Base-by-base conservation (phyloP, 1,140 invertebrate species). In the Vollenhovia emeryi region DNA sequence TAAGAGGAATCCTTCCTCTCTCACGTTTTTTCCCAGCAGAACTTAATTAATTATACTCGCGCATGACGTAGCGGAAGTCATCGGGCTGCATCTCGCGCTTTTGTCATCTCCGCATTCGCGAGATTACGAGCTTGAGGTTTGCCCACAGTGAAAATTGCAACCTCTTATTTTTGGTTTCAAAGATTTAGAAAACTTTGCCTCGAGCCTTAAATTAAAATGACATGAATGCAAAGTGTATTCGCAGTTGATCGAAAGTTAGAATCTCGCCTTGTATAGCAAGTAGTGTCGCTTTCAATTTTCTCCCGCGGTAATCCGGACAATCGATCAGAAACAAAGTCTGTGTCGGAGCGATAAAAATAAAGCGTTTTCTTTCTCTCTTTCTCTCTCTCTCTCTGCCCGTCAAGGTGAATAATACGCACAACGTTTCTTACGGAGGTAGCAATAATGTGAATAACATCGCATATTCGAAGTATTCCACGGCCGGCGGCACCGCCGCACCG, bases 391-490 rank as follows among this genome's bases (percentile, higher is more conserved):
- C n/a, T n/a, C 36, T 33, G 60, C 40, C n/a, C 55, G 73, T 68
- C 7, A 78, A 94, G 93, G 96, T 97, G 50, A 97, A 97, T 92
- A 97, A 97, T 89, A 97, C 96, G 59, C 96, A 97, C 93, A 97
- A 97, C 90, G 96, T 97, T 52, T 96, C 96, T 87, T 96, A 96
- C 91, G 96, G 96, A 8, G 93, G 93, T 13, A 94, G 84, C 73
- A 95, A 96, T 87, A 96, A 96, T 83, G 95, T 96, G 43, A 94
- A 95, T 33, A 97, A 96, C 89, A 95, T 97, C 82, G 95, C 96
- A 78, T 96, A 96, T 89, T 95, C 95, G 8, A 94, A 94, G 88
- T 95, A 95, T 60, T 95, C 95, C 52, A 93, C 92, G 9, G 93
- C 94, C 8, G 94, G 93, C 87, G 74, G 86, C n/a, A 66, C 91